Evolutionary conservation across 2,888 invertebrate genomes (phyloP).

Genomic region (Noctua comes): DNA sequence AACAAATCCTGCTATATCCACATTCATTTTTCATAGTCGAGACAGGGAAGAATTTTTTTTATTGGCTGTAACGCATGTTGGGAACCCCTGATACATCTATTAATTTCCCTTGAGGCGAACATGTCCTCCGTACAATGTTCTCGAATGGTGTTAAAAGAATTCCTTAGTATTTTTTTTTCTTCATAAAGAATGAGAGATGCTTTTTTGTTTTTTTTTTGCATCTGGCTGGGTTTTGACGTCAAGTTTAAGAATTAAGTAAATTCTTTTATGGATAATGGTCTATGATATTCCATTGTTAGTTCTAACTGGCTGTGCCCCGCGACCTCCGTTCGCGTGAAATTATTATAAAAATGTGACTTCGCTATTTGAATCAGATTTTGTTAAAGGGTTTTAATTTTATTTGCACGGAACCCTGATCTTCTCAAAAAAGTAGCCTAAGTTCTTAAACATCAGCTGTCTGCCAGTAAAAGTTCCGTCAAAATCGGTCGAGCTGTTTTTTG

Average conservation of each 20-base stretch:
- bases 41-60: conserved; percentile 64
- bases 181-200: conserved; percentile 20
- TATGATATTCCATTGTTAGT: not conserved
- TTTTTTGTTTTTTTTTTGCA: conserved; percentile 30
- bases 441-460: too few relatives aligned
- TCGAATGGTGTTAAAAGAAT: conserved; percentile 56
- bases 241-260: not conserved
- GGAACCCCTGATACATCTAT: conserved; percentile 65
- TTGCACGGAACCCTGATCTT: too few relatives aligned
- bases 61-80: conserved; percentile 66
- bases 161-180: conserved; percentile 37
- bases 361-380: too few relatives aligned
- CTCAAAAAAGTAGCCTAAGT: too few relatives aligned
- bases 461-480: too few relatives aligned
- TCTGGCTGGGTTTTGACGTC: not conserved
- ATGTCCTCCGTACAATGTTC: conserved; percentile 53
- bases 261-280: not conserved
- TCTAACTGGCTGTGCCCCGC: too few relatives aligned
- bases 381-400: too few relatives aligned
- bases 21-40: conserved; percentile 65
- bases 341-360: too few relatives aligned
- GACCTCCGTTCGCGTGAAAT: too few relatives aligned
- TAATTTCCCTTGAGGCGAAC: conserved; percentile 71
- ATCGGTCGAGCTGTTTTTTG: too few relatives aligned
- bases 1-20: conserved; percentile 41